phyloP scores from a whole-genome alignment of 2,888 invertebrate genomes.

The Dermolepida albohirtum region DNA sequence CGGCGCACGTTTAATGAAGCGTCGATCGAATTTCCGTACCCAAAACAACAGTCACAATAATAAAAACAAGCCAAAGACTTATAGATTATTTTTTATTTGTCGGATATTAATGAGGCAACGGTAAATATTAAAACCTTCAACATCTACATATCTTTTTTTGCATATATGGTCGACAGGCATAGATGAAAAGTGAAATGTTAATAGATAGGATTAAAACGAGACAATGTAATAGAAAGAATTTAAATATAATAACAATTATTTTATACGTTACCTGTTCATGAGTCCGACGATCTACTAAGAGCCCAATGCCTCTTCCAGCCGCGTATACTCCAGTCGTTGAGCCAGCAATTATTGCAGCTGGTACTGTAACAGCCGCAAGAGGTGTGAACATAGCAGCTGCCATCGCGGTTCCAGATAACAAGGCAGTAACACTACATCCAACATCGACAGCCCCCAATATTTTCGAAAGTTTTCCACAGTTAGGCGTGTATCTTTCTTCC shows the following conservation, averaged over 20 bases:
- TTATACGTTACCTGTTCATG: conserved; percentile 40
- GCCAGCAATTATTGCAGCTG: conserved; percentile 36
- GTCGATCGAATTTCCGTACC: too few species aligned
- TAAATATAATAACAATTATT: not conserved
- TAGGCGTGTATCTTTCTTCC: conserved; percentile 1
- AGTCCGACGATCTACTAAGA: conserved; percentile 38
- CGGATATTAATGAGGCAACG: too few species aligned
- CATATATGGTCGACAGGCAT: too few species aligned
- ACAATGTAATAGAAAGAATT: not conserved
- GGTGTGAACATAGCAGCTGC: conserved; percentile 31
- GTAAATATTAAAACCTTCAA: too few species aligned
- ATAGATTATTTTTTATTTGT: too few species aligned
- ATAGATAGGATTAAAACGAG: too few species aligned
- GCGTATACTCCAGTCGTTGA: conserved; percentile 38
- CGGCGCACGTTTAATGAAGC: too few species aligned
- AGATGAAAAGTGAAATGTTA: too few species aligned
- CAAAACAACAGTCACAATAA: too few species aligned
- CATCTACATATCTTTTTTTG: too few species aligned
- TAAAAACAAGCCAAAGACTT: too few species aligned
- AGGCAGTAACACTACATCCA: conserved; percentile 33
- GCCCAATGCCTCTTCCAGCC: conserved; percentile 39
- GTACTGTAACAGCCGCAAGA: conserved; percentile 36
- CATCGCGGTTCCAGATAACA: conserved; percentile 39
- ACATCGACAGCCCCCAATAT: conserved; percentile 6
- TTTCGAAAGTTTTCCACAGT: not conserved